Conservation (phyloP, 2,797 vertebrate genomes). For the Hybognathus amarus region DNA sequence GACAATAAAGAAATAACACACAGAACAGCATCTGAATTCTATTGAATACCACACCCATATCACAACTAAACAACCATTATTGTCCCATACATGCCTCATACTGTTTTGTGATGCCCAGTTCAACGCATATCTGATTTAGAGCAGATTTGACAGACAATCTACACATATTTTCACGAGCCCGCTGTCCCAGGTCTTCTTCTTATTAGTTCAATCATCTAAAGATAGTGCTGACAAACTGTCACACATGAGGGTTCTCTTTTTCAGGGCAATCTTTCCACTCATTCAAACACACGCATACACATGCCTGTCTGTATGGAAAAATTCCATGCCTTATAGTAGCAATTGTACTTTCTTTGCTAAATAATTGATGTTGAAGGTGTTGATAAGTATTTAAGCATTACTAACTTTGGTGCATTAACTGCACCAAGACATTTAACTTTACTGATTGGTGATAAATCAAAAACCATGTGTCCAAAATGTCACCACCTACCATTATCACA, state of each 20-base stretch:
- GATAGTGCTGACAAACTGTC: conserved; percentile 52
- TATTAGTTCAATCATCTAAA: conserved; percentile 53
- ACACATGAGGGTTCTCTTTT: conserved; percentile 46
- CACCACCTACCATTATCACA: neutral
- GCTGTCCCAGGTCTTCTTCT: conserved; percentile 27
- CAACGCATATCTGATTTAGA: neutral
- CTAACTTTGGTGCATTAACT: conserved; percentile 1
- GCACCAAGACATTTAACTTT: conserved; percentile 11
- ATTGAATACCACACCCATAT: conserved; percentile 25
- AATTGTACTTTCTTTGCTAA: neutral
- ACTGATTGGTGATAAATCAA: neutral
- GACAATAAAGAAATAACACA: neutral
- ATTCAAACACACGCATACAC: conserved; percentile 9
- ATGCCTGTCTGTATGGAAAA: neutral
- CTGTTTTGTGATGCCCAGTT: neutral
- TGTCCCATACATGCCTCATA: neutral
- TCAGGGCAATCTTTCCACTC: conserved; percentile 46
- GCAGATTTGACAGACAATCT: neutral
- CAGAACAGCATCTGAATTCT: neutral
- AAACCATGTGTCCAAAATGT: neutral
- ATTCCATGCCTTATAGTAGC: neutral
- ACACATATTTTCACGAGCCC: neutral
- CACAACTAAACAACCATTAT: neutral
- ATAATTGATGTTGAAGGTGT: neutral
- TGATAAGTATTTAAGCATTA: neutral